A percentile compares a stretch with the other conserved stretches of the same genome.
Evolutionary conservation across 2,113 vertebrate genomes (phyloP).

Genomic region (Accipiter cooperii): DNA sequence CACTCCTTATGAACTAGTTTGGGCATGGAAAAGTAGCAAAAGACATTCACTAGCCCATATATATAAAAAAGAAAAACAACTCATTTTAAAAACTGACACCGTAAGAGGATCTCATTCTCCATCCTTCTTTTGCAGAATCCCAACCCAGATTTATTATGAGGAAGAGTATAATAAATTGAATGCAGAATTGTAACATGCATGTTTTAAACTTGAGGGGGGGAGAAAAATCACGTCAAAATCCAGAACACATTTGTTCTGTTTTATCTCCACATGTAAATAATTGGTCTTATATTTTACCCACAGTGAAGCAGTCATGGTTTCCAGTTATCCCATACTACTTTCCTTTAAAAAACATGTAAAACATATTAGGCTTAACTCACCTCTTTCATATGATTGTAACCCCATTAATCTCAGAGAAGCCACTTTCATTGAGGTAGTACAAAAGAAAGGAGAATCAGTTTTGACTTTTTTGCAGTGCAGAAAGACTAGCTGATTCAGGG

Average conservation of each 20-base stretch:
- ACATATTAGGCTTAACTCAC: constrained; percentile 12
- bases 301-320: neutral
- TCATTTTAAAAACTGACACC: neutral
- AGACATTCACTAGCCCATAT: constrained; percentile 15
- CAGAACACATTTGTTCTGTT: neutral
- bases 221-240: neutral
- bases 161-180: neutral
- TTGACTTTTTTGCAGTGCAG: neutral
- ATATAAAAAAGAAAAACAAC: neutral
- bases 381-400: constrained; percentile 1
- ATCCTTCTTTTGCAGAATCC: neutral
- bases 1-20: constrained; percentile 47
- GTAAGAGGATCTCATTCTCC: neutral
- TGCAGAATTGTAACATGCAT: neutral
- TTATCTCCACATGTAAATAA: neutral
- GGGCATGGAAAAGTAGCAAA: constrained; percentile 49
- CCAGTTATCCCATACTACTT: neutral
- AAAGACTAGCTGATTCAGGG: neutral
- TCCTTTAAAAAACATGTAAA: neutral
- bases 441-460: neutral
- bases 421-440: neutral
- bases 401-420: constrained; percentile 1
- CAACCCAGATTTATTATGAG: neutral
- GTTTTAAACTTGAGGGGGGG: neutral
- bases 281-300: neutral